Evolutionary conservation across 2,888 invertebrate species (phyloP).

Genomic region (Lacanobia wlatinum): DNA sequence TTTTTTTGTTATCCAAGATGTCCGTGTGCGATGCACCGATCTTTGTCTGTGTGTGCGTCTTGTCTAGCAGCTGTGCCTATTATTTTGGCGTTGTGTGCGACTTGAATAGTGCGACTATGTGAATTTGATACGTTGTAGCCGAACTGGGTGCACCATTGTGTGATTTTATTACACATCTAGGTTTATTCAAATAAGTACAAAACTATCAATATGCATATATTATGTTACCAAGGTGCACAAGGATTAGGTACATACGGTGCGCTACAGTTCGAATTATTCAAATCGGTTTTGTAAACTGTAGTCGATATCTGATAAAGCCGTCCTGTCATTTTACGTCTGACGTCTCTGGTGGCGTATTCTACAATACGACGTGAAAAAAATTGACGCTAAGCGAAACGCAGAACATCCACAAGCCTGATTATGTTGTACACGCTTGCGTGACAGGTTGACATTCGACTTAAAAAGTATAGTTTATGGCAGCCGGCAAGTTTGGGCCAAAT

Average conservation of each 20-base stretch:
- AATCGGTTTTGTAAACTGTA: constrained; percentile 33
- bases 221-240: constrained; percentile 15
- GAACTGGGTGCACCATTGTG: constrained; percentile 40
- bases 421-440: constrained; percentile 83
- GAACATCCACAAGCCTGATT: constrained; percentile 67
- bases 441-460: constrained; percentile 79
- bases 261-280: constrained; percentile 20
- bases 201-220: constrained; percentile 26
- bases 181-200: constrained; percentile 30
- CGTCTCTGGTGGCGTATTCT: constrained; percentile 33
- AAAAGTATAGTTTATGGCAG: constrained; percentile 76
- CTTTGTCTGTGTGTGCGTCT: constrained; percentile 80
- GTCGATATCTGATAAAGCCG: constrained; percentile 29
- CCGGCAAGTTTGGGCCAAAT: constrained; percentile 72
- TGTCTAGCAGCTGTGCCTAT: constrained; percentile 89
- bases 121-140: constrained; percentile 74
- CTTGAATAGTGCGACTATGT: constrained; percentile 70
- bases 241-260: neutral
- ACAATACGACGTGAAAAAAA: constrained; percentile 67
- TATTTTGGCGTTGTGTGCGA: constrained; percentile 85
- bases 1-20: constrained; percentile 87
- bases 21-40: constrained; percentile 86
- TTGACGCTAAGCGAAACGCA: constrained; percentile 62
- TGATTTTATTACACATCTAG: constrained; percentile 25
- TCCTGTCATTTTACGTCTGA: constrained; percentile 30